These are phyloP conservation scores for Steromphala cineraria DNA, from an alignment of 2,888 invertebrate genomes.

Conservation along the genomic window DNA sequence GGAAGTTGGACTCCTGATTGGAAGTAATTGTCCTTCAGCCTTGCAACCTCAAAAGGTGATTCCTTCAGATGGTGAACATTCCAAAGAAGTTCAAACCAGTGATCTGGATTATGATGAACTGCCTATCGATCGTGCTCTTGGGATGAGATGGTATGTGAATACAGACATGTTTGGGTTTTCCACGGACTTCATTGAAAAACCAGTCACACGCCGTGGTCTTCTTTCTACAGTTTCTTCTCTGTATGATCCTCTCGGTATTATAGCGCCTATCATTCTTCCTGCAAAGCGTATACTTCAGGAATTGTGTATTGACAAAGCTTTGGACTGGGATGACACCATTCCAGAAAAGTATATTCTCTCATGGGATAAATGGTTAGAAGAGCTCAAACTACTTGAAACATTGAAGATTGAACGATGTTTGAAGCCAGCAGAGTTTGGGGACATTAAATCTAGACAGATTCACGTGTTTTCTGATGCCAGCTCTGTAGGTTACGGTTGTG, in stretches of 20 bases:
- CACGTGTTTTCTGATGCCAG: constrained; percentile 28
- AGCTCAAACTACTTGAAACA: background rate
- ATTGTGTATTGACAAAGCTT: background rate
- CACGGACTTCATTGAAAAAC: background rate
- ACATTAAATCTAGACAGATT: background rate
- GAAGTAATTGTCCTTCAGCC: background rate
- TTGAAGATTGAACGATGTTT: background rate
- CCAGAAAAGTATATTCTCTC: background rate
- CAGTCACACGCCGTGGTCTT: background rate
- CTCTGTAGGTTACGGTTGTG: background rate
- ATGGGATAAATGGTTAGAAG: background rate
- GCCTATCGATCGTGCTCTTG: background rate
- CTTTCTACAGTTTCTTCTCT: background rate
- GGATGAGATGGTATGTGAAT: background rate
- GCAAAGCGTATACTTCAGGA: background rate
- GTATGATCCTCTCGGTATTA: background rate
- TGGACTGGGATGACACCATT: background rate
- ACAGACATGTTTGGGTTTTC: background rate
- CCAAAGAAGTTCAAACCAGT: background rate
- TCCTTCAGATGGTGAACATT: background rate
- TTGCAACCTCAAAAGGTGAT: background rate
- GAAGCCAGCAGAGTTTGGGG: background rate
- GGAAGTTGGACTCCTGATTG: background rate
- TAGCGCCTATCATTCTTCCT: background rate
- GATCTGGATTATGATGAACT: background rate